A percentile compares a stretch with the other conserved stretches of the same genome.
Conservation (phyloP, 2,888 invertebrate genomes). For the Drosophila hawaiiensis region DNA sequence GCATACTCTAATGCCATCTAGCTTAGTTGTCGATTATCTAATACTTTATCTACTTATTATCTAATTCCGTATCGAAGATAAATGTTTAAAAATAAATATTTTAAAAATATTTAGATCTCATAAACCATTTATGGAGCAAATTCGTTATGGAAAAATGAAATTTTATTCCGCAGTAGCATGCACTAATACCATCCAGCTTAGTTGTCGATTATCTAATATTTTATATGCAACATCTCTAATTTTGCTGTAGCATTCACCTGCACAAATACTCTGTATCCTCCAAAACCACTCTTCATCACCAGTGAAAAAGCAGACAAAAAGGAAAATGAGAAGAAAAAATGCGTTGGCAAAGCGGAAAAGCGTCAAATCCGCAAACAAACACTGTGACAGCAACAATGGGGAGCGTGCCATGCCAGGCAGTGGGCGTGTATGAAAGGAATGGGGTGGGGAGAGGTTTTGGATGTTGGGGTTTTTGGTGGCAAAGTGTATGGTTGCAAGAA, state of each 20-base stretch:
- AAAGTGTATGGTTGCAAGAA: slow-evolving; percentile 15
- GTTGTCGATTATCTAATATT: slow-evolving; percentile 5
- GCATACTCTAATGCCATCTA: neutral
- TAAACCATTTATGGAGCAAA: neutral
- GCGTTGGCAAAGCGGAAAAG: slow-evolving; percentile 70
- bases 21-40: neutral
- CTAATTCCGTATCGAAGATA: neutral
- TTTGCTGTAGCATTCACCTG: slow-evolving; percentile 20
- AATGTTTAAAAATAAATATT: neutral
- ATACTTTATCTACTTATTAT: slow-evolving; percentile 10
- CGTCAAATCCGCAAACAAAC: slow-evolving; percentile 81
- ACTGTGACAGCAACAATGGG: slow-evolving; percentile 76
- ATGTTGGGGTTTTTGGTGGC: neutral
- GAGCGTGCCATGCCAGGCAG: slow-evolving; percentile 43
- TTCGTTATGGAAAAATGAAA: neutral
- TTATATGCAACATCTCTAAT: slow-evolving; percentile 25
- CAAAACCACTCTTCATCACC: neutral
- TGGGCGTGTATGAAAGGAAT: neutral
- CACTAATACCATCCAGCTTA: neutral
- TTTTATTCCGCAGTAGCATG: neutral
- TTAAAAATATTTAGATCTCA: neutral
- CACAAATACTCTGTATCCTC: slow-evolving; percentile 44
- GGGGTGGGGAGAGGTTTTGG: neutral
- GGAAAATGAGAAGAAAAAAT: slow-evolving; percentile 41
- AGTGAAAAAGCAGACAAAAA: slow-evolving; percentile 14